These are phyloP conservation scores for Stenopsyche tienmushanensis DNA, from an alignment of 1,140 invertebrate species.

Conservation along the genomic window DNA sequence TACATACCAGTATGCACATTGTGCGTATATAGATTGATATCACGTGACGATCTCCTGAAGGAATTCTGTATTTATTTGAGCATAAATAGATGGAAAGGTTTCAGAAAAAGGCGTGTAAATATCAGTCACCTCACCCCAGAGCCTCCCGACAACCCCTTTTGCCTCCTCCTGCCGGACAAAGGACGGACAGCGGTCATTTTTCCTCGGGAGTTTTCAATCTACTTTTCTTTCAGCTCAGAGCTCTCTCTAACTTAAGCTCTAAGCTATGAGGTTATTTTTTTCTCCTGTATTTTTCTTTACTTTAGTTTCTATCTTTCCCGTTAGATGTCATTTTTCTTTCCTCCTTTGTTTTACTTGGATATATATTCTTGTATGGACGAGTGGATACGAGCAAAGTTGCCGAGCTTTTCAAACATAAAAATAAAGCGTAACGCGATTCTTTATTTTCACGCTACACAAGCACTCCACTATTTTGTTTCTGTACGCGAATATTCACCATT, in stretches of 20 bases:
- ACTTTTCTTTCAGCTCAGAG: constrained; percentile 44
- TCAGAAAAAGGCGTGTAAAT: constrained; percentile 40
- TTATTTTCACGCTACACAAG: too few relatives aligned
- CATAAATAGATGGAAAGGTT: constrained; percentile 39
- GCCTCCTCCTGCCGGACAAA: constrained; percentile 36
- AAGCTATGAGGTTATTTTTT: constrained; percentile 43
- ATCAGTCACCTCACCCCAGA: constrained; percentile 50
- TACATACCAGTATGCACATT: too few relatives aligned
- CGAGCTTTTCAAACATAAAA: constrained; percentile 15
- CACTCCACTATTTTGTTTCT: too few relatives aligned
- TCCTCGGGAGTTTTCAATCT: constrained; percentile 55
- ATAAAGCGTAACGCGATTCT: background rate
- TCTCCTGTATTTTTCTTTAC: constrained; percentile 44
- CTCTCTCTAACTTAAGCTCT: constrained; percentile 43
- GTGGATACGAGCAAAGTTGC: constrained; percentile 15
- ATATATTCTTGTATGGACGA: constrained; percentile 26
- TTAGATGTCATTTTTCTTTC: constrained; percentile 42
- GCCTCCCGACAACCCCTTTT: constrained; percentile 21
- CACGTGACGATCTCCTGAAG: background rate
- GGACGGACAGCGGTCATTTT: constrained; percentile 56
- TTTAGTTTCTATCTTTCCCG: constrained; percentile 42
- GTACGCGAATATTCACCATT: too few relatives aligned
- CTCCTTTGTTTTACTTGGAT: constrained; percentile 38
- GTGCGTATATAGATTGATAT: too few relatives aligned
- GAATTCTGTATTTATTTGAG: constrained; percentile 33